Evolutionary conservation across 2,888 invertebrate species (phyloP).

Genomic region (Erpobdella octoculata): DNA sequence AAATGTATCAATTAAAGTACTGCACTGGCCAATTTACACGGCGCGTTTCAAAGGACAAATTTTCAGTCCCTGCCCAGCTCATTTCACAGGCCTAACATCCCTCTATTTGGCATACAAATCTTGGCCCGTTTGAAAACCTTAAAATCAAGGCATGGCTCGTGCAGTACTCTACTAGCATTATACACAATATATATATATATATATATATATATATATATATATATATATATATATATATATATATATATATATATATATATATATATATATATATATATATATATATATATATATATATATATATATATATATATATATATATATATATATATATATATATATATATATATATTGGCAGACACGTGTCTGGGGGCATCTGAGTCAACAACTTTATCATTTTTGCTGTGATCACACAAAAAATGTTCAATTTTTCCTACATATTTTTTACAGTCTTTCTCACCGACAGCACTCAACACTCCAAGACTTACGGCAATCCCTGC

Average conservation of each 20-base stretch:
- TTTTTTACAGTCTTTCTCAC: neutral
- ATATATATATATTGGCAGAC: conserved; percentile 29
- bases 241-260: conserved; percentile 10
- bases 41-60: too few species aligned
- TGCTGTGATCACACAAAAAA: too few species aligned
- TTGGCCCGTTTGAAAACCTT: too few species aligned
- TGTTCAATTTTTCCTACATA: neutral
- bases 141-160: too few species aligned
- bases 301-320: conserved; percentile 10
- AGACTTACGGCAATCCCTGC: conserved; percentile 16
- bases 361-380: conserved; percentile 7
- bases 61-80: too few species aligned
- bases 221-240: conserved; percentile 10
- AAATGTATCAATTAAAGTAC: too few species aligned
- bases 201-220: neutral
- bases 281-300: conserved; percentile 10
- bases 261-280: conserved; percentile 22
- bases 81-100: too few species aligned
- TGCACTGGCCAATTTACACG: too few species aligned
- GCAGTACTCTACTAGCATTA: too few species aligned
- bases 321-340: conserved; percentile 30
- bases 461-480: neutral
- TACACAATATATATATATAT: neutral
- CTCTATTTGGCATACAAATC: too few species aligned
- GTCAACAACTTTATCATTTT: too few species aligned